Evolutionary conservation across 2,113 vertebrate species (phyloP), one percentile per base, ranked within the genome.

Genomic region (Vulpes lagopus): DNA sequence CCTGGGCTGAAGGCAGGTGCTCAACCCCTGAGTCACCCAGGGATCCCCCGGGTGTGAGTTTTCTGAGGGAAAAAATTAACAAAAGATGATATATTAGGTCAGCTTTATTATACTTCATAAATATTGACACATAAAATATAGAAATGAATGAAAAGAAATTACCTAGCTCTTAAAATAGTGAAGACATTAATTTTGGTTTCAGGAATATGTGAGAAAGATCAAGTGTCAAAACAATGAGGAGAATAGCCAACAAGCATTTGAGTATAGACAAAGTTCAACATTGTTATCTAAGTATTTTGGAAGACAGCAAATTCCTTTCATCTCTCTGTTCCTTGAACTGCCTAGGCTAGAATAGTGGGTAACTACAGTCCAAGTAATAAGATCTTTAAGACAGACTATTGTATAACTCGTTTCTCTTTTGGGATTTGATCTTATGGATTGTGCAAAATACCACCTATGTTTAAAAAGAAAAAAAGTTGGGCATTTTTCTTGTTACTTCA

Each of bases 51-150:
- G 43, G 6, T 88, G 0, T 88, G 27, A 57, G 7, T 69, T 86
- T 97, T 94, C 73, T 65, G 27, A 65, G 96, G 49, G 76, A 90
- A 95, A 91, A 8, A 71, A n/a, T 65, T 91, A 81, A 73, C 64
- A 14, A 88, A 89, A 60, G 27, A 55, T 62, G 23, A 67, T 11
- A 60, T 16, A 91, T 71, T 80, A 73, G 15, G 30, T 88, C 8
- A 32, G 55, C 25, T 89, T 88, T 96, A 95, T 96, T 94, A 53
- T 30, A 53, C 8, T 67, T 95, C 59, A 1, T 78, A 97, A 87
- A 92, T 43, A 92, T 69, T 25, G 73, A 85, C 2, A 35, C 57
- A 65, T 32, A 14, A 95, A 71, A 76, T 43, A 82, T 17, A 92
- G 1, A 82, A 96, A 79, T 64, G 32, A 78, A 69, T 17, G 19